Conservation (phyloP, 2,797 vertebrate genomes). For the Centroberyx gerrardi region DNA sequence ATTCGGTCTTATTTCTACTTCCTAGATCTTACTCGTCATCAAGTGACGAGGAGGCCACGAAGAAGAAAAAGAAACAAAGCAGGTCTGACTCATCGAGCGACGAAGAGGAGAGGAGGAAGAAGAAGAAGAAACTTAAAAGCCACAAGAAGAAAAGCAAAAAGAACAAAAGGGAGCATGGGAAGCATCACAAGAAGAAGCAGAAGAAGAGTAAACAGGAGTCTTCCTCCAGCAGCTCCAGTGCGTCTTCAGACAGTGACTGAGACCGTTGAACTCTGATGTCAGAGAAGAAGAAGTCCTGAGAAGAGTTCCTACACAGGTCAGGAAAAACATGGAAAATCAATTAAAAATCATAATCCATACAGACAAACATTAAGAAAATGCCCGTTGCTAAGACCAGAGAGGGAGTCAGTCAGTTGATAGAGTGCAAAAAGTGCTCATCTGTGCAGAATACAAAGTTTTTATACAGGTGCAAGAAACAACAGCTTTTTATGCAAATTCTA, state of each 20-base stretch:
- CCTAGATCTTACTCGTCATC: constrained; percentile 72
- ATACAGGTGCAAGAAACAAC: too few species aligned
- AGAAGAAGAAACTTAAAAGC: constrained; percentile 76
- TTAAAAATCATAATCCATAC: neutral
- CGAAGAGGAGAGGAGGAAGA: constrained; percentile 62
- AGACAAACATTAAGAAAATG: neutral
- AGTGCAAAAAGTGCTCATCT: too few species aligned
- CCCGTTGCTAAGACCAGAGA: neutral
- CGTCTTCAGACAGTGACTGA: constrained; percentile 77
- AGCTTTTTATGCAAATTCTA: too few species aligned
- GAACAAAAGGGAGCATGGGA: constrained; percentile 68
- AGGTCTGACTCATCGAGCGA: constrained; percentile 70
- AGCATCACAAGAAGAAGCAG: constrained; percentile 74
- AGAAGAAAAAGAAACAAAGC: constrained; percentile 77
- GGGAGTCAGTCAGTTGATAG: too few species aligned
- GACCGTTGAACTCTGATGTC: neutral
- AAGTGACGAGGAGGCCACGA: constrained; percentile 56
- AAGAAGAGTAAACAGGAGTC: constrained; percentile 71
- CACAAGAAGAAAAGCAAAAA: constrained; percentile 80
- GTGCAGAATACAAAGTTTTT: too few species aligned
- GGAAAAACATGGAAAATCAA: neutral
- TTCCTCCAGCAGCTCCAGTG: constrained; percentile 67
- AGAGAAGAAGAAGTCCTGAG: too few species aligned
- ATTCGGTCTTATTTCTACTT: neutral
- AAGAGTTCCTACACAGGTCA: neutral